A percentile compares a stretch with the other conserved stretches of the same genome.
These are phyloP conservation scores for Ricordea florida DNA, from an alignment of 92 coral and sea anemone genomes.

Conservation along the genomic window DNA sequence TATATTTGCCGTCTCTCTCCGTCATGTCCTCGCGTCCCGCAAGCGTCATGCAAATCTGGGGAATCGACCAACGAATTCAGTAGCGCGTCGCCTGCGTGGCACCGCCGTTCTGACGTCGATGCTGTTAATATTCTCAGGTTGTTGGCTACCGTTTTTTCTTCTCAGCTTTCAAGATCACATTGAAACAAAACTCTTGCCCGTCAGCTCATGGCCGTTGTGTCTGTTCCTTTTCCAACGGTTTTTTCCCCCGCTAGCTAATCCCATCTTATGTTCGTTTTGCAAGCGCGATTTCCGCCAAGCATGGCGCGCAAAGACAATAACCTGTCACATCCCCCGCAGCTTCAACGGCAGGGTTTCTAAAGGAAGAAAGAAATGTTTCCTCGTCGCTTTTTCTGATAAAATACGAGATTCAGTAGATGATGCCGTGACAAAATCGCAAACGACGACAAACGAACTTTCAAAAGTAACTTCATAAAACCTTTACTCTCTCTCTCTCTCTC, in stretches of 20 bases:
- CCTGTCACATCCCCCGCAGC: too few relatives aligned
- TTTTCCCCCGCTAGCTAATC: constrained; percentile 54
- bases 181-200: neutral
- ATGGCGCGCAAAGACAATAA: too few relatives aligned
- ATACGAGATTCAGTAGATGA: too few relatives aligned
- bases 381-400: too few relatives aligned
- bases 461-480: too few relatives aligned
- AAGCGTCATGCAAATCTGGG: constrained; percentile 11
- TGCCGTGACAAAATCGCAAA: too few relatives aligned
- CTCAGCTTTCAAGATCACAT: constrained; percentile 7
- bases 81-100: constrained; percentile 32
- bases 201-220: constrained; percentile 23
- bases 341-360: too few relatives aligned
- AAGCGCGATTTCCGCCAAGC: constrained; percentile 50
- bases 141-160: constrained; percentile 54
- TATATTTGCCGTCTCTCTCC: constrained; percentile 33
- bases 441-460: too few relatives aligned
- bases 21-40: constrained; percentile 28
- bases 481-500: too few relatives aligned
- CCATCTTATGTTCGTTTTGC: constrained; percentile 32
- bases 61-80: neutral
- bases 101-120: constrained; percentile 20
- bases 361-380: too few relatives aligned
- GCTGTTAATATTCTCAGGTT: constrained; percentile 33
- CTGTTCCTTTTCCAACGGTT: constrained; percentile 22